Evolutionary conservation across 2,797 vertebrate species (phyloP).

Genomic region (Scomberomorus guttatus): DNA sequence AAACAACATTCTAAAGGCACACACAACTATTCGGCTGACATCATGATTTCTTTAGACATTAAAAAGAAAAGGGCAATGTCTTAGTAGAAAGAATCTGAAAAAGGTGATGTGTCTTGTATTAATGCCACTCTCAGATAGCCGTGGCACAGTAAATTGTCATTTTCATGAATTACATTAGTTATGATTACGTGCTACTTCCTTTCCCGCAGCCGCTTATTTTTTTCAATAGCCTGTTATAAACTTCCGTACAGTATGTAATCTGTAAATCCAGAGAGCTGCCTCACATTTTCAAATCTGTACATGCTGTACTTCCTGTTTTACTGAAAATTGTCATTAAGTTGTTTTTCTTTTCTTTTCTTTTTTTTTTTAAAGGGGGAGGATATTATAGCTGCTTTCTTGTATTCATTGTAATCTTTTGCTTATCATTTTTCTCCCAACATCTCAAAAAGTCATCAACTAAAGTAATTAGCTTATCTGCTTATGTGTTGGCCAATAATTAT

Average conservation of each 20-base stretch:
- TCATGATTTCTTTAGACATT: constrained; percentile 31
- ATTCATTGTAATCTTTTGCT: neutral
- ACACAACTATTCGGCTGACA: constrained; percentile 46
- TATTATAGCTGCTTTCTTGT: constrained; percentile 17
- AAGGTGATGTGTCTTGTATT: constrained; percentile 10
- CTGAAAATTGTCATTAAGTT: constrained; percentile 19
- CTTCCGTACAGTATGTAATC: constrained; percentile 1
- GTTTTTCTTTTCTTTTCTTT: neutral
- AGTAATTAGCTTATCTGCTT: constrained; percentile 1
- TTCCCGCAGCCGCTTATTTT: neutral
- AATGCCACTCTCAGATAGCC: neutral
- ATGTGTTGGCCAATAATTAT: neutral
- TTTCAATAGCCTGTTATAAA: neutral
- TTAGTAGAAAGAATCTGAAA: constrained; percentile 16
- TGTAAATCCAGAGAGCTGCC: constrained; percentile 16
- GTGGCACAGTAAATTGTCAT: neutral
- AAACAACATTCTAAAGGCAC: constrained; percentile 71
- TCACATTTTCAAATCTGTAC: constrained; percentile 11
- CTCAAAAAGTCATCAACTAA: neutral
- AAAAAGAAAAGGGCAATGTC: constrained; percentile 2
- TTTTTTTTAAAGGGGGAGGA: too few species aligned
- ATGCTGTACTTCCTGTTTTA: constrained; percentile 9
- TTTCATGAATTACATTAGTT: too few species aligned
- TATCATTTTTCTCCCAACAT: neutral
- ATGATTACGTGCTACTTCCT: neutral